A percentile compares a stretch with the other conserved stretches of the same genome.
Evolutionary conservation across 2,113 vertebrate species (phyloP).

Genomic region (Saimiri boliviensis): DNA sequence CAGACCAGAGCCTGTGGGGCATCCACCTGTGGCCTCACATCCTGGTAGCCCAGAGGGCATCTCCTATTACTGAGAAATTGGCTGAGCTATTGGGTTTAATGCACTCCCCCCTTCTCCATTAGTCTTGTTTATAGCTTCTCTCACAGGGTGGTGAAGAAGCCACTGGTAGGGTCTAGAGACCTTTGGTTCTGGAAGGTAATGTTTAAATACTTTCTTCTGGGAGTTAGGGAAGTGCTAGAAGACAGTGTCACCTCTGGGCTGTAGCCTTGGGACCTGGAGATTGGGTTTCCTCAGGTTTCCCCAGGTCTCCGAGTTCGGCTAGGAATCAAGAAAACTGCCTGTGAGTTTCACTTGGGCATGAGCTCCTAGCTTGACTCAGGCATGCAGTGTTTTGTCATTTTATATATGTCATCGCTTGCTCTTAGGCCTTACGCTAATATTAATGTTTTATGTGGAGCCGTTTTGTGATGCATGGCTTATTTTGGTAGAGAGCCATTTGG

Average conservation of each 20-base stretch:
- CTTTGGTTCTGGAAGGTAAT: not conserved
- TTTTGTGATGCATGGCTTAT: not conserved
- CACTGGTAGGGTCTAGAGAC: not conserved
- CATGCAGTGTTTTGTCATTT: not conserved
- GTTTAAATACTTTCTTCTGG: not conserved
- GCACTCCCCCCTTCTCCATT: no score
- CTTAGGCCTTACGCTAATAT: not conserved
- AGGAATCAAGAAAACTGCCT: not conserved
- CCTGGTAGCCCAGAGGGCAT: not conserved
- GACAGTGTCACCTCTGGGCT: fast-evolving
- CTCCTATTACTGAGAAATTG: not conserved
- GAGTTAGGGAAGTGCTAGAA: not conserved
- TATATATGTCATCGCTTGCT: not conserved
- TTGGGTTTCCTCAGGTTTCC: not conserved
- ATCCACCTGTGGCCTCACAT: not conserved
- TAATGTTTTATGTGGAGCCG: not conserved
- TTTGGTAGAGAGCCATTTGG: not conserved
- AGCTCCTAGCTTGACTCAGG: not conserved
- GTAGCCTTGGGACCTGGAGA: not conserved
- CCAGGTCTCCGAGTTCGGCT: not conserved
- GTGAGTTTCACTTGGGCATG: fast-evolving
- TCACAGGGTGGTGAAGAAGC: not conserved
- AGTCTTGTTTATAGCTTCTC: not conserved
- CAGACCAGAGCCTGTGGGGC: fast-evolving
- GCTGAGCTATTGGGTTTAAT: no score